These are phyloP conservation scores for Propithecus coquereli DNA, from an alignment of 2,113 vertebrate species.

Conservation along the genomic window DNA sequence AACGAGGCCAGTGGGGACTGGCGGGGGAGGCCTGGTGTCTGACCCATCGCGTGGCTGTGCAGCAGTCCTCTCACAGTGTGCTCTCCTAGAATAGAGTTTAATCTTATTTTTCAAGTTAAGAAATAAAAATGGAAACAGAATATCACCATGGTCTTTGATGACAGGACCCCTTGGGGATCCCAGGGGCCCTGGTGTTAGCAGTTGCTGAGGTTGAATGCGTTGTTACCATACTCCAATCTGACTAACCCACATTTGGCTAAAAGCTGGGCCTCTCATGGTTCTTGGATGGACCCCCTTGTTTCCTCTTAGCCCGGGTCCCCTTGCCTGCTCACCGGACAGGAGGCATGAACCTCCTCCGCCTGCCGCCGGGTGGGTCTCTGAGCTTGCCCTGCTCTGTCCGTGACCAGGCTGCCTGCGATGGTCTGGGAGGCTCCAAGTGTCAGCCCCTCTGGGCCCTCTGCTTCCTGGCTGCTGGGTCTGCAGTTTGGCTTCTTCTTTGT, in stretches of 20 bases:
- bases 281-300: background rate
- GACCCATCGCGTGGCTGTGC: background rate
- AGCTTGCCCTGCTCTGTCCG: background rate
- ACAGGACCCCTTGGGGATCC: background rate
- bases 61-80: background rate
- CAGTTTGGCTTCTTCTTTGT: constrained; percentile 13
- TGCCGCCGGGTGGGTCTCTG: background rate
- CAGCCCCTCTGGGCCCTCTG: background rate
- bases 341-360: background rate
- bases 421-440: rapidly evolving
- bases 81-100: background rate
- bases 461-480: background rate
- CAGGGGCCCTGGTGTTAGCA: background rate
- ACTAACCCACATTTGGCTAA: background rate
- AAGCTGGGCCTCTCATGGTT: background rate
- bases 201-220: background rate
- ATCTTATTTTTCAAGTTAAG: background rate
- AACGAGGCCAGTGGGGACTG: background rate
- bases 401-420: background rate
- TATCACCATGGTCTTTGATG: background rate
- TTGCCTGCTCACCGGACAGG: background rate
- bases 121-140: background rate
- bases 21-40: background rate
- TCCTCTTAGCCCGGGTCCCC: background rate
- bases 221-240: background rate